phyloP scores from a whole-genome alignment of 2,113 vertebrate species.

The Apteryx mantelli region DNA sequence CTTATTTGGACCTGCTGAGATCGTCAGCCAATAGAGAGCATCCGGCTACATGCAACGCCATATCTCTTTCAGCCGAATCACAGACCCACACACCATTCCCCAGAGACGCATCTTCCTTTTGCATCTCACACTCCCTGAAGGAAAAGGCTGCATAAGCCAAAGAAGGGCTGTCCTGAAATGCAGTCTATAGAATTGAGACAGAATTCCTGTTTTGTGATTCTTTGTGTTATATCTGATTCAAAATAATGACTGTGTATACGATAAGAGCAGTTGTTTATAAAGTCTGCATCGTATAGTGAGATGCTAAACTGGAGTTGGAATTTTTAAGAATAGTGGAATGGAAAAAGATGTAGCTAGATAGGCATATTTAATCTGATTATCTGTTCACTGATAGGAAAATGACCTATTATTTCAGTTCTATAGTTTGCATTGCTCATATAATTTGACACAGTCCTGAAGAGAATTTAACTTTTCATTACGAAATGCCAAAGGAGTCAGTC shows the following conservation, averaged over 20 bases:
- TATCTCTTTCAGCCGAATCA: not conserved
- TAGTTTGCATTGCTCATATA: not conserved
- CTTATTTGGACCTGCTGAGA: not conserved
- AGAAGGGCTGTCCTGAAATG: not conserved
- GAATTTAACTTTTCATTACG: not conserved
- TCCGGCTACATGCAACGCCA: not conserved
- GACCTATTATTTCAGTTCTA: not conserved
- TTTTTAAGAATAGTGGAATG: not conserved
- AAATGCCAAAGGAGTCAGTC: not conserved
- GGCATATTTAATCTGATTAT: conserved; percentile 27
- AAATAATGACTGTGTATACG: not conserved
- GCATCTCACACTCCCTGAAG: not conserved
- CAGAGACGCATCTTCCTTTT: not conserved
- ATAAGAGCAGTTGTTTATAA: not conserved
- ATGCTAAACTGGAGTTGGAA: not conserved
- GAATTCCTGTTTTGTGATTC: not conserved
- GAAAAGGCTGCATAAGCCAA: not conserved
- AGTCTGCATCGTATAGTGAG: not conserved
- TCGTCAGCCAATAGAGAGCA: not conserved
- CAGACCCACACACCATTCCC: not conserved
- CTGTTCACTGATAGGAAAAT: not conserved
- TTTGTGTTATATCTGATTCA: not conserved
- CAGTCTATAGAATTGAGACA: not conserved
- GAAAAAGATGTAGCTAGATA: not conserved
- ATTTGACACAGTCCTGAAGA: conserved; percentile 3